Evolutionary conservation across 1,140 invertebrate species (phyloP).

Genomic region (Ceratina australensis): DNA sequence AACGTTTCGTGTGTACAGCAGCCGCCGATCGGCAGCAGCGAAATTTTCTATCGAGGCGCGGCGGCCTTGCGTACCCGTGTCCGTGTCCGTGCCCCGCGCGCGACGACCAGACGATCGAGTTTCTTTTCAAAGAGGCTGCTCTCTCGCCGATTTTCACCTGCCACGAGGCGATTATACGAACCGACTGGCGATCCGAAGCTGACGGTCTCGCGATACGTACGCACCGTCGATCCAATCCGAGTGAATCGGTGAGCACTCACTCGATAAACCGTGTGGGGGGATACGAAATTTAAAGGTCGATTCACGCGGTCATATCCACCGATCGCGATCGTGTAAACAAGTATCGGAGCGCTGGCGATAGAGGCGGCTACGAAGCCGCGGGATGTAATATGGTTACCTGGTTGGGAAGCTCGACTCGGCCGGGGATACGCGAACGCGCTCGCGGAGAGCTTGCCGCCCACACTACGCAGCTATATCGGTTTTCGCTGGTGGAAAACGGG

Average conservation of each 20-base stretch:
- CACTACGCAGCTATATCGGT: conserved; percentile 1
- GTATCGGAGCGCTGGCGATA: neutral
- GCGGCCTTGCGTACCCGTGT: conserved; percentile 20
- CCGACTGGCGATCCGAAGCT: conserved; percentile 31
- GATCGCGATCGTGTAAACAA: too few relatives aligned
- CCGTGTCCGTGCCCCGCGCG: too few relatives aligned
- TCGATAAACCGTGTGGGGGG: neutral
- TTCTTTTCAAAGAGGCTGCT: neutral
- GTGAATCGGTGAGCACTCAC: conserved; percentile 19
- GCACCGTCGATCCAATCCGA: conserved; percentile 22
- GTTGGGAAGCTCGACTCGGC: too few relatives aligned
- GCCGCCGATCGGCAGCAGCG: conserved; percentile 2
- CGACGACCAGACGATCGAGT: conserved; percentile 5
- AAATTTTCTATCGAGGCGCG: conserved; percentile 13
- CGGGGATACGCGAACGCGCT: too few relatives aligned
- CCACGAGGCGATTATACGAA: conserved; percentile 48
- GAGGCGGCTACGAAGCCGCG: neutral
- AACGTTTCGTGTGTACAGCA: conserved; percentile 1
- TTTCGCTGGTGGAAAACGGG: neutral
- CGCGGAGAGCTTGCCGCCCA: neutral
- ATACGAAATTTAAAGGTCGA: conserved; percentile 23
- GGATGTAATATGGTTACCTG: too few relatives aligned
- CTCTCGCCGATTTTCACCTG: conserved; percentile 41
- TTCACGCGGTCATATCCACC: conserved; percentile 9
- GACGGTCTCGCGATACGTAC: conserved; percentile 1